Evolutionary conservation across 2,888 invertebrate species (phyloP), one percentile per base, ranked within the genome.

Genomic region (Phoenoteleia sp.): DNA sequence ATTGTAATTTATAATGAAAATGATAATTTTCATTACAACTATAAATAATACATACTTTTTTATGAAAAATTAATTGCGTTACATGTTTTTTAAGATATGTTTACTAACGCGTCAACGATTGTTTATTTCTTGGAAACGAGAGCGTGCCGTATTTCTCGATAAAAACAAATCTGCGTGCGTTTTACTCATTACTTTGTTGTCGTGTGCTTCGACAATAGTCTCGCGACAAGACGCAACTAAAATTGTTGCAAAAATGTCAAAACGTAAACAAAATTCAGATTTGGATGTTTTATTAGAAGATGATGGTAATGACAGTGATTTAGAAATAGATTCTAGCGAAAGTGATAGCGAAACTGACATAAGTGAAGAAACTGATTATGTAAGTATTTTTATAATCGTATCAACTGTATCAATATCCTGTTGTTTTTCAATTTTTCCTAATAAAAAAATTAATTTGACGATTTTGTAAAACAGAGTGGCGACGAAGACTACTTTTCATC

Each of bases 401-500:
- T n/a, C n/a, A n/a, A n/a, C n/a, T n/a, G n/a, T n/a, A n/a, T n/a
- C n/a, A n/a, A n/a, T n/a, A n/a, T n/a, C n/a, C n/a, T 54, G 27
- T 54, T 54, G 1, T 27, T 54, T 25, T 54, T 47, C 49, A 21
- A 49, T 29, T 21, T n/a, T n/a, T n/a, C n/a, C n/a, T n/a, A n/a
- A 25, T 13, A 52, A 21, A 52, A 19, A 52, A 25, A 52, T 23
- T 52, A 13, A 49, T 49, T 54, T n/a, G n/a, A n/a, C 29, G 17
- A 54, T 56, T 56, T 56, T n/a, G 13, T 15, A 36, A 7, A 64
- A 19, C 45, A 64, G 64, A 19, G n/a, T 64, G 64, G 15, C 47
- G 64, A 64, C 27, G 64, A 47, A 64, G 45, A 21, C n/a, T 11
- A 64, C 25, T 45, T 64, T 64, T 64, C 33, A 49, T 47, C 49